Evolutionary conservation across 2,797 vertebrate genomes (phyloP).

Genomic region (Antennarius maculatus): DNA sequence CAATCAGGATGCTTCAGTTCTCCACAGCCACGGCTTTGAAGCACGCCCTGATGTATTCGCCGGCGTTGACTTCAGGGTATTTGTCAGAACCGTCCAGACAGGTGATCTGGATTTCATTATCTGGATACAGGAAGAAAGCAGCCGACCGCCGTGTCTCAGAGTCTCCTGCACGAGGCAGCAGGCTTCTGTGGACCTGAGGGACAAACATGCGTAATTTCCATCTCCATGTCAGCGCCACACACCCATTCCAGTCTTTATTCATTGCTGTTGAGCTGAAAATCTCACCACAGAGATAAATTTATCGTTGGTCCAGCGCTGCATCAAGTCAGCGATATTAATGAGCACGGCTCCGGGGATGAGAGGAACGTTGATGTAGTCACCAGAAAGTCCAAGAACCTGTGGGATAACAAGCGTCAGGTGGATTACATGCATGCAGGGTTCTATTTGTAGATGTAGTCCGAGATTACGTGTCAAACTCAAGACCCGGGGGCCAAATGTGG

Average conservation of each 20-base stretch:
- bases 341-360: conserved; percentile 73
- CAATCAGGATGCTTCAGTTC: too few species aligned
- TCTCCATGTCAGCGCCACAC: not conserved
- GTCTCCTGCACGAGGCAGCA: conserved; percentile 70
- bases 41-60: too few species aligned
- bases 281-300: conserved; percentile 76
- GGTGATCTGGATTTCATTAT: conserved; percentile 66
- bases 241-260: too few species aligned
- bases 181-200: conserved; percentile 74
- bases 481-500: too few species aligned
- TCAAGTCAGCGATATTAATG: conserved; percentile 80
- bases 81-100: conserved; percentile 37
- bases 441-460: too few species aligned
- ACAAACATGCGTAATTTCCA: not conserved
- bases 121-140: conserved; percentile 79
- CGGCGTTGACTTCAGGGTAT: too few species aligned
- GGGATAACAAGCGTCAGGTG: conserved; percentile 7
- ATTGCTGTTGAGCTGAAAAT: not conserved
- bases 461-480: too few species aligned
- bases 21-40: too few species aligned
- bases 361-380: conserved; percentile 63
- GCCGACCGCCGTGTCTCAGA: conserved; percentile 71
- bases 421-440: too few species aligned
- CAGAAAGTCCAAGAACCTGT: conserved; percentile 35
- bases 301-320: conserved; percentile 84